phyloP scores from a whole-genome alignment of 2,888 invertebrate genomes.

The Cerastis leucographa region DNA sequence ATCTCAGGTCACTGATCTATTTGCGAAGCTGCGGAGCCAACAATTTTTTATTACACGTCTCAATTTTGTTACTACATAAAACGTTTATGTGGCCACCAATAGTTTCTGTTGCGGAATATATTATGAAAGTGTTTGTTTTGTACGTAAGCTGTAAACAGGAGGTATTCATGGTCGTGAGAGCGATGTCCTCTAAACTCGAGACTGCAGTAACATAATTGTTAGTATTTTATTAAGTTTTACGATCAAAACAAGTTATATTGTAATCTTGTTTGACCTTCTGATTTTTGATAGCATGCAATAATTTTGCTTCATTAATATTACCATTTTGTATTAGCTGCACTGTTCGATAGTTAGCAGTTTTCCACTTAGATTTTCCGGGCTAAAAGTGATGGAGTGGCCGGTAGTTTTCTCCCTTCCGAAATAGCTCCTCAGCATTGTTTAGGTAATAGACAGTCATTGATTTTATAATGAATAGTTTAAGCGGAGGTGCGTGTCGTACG shows the following conservation, averaged over 20 bases:
- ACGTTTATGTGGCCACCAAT: slow-evolving; percentile 41
- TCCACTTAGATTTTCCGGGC: background rate
- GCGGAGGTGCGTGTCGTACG: slow-evolving; percentile 72
- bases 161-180: slow-evolving; percentile 36
- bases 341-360: background rate
- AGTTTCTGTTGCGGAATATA: slow-evolving; percentile 43
- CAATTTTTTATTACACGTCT: slow-evolving; percentile 59
- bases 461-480: slow-evolving; percentile 72
- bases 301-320: background rate
- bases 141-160: slow-evolving; percentile 23
- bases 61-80: slow-evolving; percentile 59
- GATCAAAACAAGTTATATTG: slow-evolving; percentile 32
- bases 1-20: slow-evolving; percentile 71
- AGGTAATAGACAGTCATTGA: slow-evolving; percentile 65
- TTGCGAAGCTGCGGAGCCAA: slow-evolving; percentile 62
- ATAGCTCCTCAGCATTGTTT: slow-evolving; percentile 45
- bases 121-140: slow-evolving; percentile 47
- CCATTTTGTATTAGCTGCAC: slow-evolving; percentile 1
- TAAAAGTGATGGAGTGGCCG: background rate
- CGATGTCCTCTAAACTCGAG: slow-evolving; percentile 45
- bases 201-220: slow-evolving; percentile 35
- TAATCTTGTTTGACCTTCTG: slow-evolving; percentile 40
- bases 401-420: slow-evolving; percentile 36
- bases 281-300: slow-evolving; percentile 9
- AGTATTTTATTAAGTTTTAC: slow-evolving; percentile 26